Conservation (phyloP, 1,140 invertebrate genomes). For the Alviniconcha marisindica region DNA sequence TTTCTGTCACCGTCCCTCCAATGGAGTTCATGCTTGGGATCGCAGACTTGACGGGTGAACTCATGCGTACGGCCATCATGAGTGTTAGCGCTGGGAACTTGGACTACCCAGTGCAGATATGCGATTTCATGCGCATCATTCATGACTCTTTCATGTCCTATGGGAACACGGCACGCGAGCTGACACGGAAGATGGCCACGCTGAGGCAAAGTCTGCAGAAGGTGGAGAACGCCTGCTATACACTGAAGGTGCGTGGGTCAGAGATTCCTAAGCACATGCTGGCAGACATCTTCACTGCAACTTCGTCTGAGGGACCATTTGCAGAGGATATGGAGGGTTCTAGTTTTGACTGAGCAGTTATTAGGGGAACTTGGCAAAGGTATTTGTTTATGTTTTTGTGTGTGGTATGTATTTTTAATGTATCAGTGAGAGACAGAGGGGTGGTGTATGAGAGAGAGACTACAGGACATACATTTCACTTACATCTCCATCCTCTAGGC, state of each 20-base stretch:
- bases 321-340: not conserved
- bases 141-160: slow-evolving; percentile 83
- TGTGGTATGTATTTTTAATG: too few relatives aligned
- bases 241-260: slow-evolving; percentile 86
- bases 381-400: too few relatives aligned
- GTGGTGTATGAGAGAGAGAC: too few relatives aligned
- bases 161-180: slow-evolving; percentile 80
- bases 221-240: slow-evolving; percentile 91
- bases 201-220: slow-evolving; percentile 86
- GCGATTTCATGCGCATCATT: slow-evolving; percentile 84
- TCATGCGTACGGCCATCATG: slow-evolving; percentile 93
- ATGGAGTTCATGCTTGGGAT: slow-evolving; percentile 89
- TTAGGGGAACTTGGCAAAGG: too few relatives aligned
- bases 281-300: slow-evolving; percentile 75
- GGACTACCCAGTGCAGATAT: slow-evolving; percentile 85
- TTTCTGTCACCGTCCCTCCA: slow-evolving; percentile 78
- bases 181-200: slow-evolving; percentile 84
- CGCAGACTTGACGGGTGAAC: slow-evolving; percentile 91
- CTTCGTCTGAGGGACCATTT: not conserved
- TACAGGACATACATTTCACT: too few relatives aligned
- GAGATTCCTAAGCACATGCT: slow-evolving; percentile 85
- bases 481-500: too few relatives aligned
- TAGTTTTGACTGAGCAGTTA: not conserved
- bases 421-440: too few relatives aligned
- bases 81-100: slow-evolving; percentile 87